phyloP scores from a whole-genome alignment of 2,888 invertebrate genomes.

The Neuroscelio doddi region DNA sequence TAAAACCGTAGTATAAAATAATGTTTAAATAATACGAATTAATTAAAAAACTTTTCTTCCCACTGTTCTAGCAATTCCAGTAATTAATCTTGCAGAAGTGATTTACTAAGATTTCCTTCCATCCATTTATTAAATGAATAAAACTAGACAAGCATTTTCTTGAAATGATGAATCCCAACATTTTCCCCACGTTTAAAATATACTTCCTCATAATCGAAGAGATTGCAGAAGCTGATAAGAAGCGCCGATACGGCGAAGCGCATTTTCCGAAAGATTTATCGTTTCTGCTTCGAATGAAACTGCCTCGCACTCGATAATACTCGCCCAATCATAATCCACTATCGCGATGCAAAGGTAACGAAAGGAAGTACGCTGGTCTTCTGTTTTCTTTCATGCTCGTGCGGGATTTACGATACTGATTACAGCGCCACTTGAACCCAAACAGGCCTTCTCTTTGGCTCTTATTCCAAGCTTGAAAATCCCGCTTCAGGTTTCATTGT shows the following conservation, averaged over 20 bases:
- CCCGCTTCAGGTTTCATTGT: constrained; percentile 43
- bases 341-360: constrained; percentile 56
- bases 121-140: too few relatives aligned
- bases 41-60: too few relatives aligned
- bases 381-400: constrained; percentile 59
- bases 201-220: constrained; percentile 18
- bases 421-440: constrained; percentile 65
- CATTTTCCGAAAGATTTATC: constrained; percentile 41
- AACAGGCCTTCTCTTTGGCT: constrained; percentile 52
- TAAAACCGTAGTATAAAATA: too few relatives aligned
- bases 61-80: too few relatives aligned
- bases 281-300: constrained; percentile 35
- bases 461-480: constrained; percentile 50
- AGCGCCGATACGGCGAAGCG: constrained; percentile 25
- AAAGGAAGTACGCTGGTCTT: constrained; percentile 37
- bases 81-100: too few relatives aligned
- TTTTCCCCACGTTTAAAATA: constrained; percentile 12
- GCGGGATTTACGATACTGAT: constrained; percentile 68
- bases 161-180: constrained; percentile 17
- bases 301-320: constrained; percentile 37
- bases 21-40: too few relatives aligned
- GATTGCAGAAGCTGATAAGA: constrained; percentile 34
- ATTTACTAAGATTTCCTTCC: too few relatives aligned
- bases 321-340: constrained; percentile 57
- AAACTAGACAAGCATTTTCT: too few relatives aligned